A percentile compares a stretch with the other conserved stretches of the same genome.
phyloP scores from a whole-genome alignment of 2,113 vertebrate genomes.

The Noctilio leporinus region DNA sequence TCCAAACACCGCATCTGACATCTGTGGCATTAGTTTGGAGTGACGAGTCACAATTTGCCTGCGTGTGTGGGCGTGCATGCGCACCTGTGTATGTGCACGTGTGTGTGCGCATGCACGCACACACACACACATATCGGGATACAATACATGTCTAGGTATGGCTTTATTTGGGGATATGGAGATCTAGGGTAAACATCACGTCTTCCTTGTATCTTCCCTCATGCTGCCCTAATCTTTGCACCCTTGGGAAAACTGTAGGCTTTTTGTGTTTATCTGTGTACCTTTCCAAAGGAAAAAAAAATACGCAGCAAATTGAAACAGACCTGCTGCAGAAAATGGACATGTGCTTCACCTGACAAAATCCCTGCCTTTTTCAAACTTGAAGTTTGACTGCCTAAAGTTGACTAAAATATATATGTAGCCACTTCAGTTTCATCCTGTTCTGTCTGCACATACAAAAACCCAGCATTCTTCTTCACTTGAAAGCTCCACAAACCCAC shows the following conservation, averaged over 20 bases:
- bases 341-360: neutral
- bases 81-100: neutral
- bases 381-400: neutral
- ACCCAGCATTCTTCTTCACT: neutral
- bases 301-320: slow-evolving; percentile 34
- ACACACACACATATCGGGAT: neutral
- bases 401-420: neutral
- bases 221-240: neutral
- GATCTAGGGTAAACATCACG: neutral
- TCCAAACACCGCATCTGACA: neutral
- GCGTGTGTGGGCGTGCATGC: neutral
- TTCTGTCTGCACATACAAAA: neutral
- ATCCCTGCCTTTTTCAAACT: neutral
- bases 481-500: neutral
- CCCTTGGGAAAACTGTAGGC: neutral
- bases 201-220: neutral
- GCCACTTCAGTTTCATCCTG: neutral
- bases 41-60: neutral
- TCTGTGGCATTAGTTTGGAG: neutral
- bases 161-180: neutral
- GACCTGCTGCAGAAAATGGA: slow-evolving; percentile 32
- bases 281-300: slow-evolving; percentile 34
- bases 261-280: neutral
- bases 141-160: neutral
- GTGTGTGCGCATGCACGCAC: neutral